phyloP scores from a whole-genome alignment of 2,113 vertebrate species.

The Oxyruncus cristatus region DNA sequence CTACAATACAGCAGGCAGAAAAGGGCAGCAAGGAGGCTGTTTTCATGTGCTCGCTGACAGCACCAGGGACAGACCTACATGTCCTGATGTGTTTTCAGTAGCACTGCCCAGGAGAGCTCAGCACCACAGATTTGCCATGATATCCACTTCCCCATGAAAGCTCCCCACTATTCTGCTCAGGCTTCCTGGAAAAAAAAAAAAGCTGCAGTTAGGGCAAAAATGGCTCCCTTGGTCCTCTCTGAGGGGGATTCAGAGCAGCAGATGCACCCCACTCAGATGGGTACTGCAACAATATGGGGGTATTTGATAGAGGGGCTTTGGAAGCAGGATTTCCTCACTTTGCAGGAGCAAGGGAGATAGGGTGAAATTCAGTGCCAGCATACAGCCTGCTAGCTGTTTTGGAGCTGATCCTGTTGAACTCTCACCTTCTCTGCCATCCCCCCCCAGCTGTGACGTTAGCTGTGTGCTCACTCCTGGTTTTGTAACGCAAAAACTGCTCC shows the following conservation, averaged over 20 bases:
- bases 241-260: not conserved
- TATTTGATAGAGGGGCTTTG: not conserved
- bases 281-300: not conserved
- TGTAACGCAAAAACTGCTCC: not conserved
- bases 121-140: not conserved
- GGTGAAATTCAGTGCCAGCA: not conserved
- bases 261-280: not conserved
- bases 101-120: not conserved
- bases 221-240: not conserved
- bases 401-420: not conserved
- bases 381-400: fast-evolving
- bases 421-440: fast-evolving
- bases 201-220: not conserved
- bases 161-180: not conserved
- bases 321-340: not conserved
- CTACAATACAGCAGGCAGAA: not conserved
- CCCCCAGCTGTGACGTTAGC: fast-evolving
- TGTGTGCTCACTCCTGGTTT: not conserved
- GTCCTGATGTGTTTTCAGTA: not conserved
- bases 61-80: not conserved
- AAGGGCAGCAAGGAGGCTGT: not conserved
- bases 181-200: not conserved
- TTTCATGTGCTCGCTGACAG: not conserved
- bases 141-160: not conserved
- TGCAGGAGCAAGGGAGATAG: not conserved